Base-by-base conservation (phyloP, 2,888 invertebrate genomes). In the Drosophila differens region DNA sequence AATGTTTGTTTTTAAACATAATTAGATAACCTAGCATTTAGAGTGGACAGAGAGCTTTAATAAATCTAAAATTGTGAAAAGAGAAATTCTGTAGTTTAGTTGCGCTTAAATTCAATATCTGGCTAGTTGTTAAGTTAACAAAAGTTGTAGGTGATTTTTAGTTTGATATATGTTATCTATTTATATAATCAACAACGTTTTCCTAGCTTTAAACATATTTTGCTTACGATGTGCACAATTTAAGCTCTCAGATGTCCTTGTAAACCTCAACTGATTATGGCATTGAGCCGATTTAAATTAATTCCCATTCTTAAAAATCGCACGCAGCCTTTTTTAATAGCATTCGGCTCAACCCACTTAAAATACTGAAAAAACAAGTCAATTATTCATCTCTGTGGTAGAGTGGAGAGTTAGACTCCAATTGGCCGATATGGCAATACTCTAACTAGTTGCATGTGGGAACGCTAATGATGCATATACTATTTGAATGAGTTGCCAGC, bases 401-500 rank as follows among this genome's bases (percentile, higher is more conserved):
- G 22, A 47, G 47, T 16, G 4, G 4, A 1, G 47, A 25, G 25
- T 4, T 47, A 16, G 25, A n/a, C 35, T 16, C 4, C 22, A 22
- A 39, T 7, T 39, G 28, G 7, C 55, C 52, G 39, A 65, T 37
- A n/a, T 32, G 59, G 37, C 30, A 39, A 22, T 37, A 28, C 35
- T 44, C 55, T 71, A 41, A 51, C 55, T 44, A 47, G 12, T 39
- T 37, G 32, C 33, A 37, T 53, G 60, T 28, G 55, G 55, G 51
- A 49, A 16, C 14, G 30, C 59, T 59, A 71, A 71, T 72, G 72
- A 70, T 30, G 70, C 72, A 30, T 32, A 58, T 28, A 58, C 57
- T 30, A 57, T 59, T 72, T 72, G 70, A 58, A 64, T 72, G 71
- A 63, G 57, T 52, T 58, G 70, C 70, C 70, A 70, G 44, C 37